Conservation (phyloP, 2,113 vertebrate genomes). For the Guaruba guarouba region DNA sequence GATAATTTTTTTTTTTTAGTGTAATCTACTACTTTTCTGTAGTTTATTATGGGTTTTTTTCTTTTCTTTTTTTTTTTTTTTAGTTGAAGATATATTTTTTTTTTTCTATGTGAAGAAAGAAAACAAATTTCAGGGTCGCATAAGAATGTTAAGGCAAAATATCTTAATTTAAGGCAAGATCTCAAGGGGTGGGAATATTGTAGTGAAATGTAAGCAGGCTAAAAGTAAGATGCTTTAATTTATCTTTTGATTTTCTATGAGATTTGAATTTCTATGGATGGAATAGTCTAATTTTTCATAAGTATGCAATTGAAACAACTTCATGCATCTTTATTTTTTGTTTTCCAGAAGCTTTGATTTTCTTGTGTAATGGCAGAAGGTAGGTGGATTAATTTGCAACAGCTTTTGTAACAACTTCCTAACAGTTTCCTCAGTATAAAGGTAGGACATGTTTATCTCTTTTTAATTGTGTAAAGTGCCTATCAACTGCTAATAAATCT, state of each 20-base stretch:
- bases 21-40: background rate
- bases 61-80: background rate
- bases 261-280: background rate
- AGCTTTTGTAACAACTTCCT: constrained; percentile 46
- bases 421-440: constrained; percentile 54
- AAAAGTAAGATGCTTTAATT: background rate
- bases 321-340: constrained; percentile 43
- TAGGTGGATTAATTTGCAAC: constrained; percentile 56
- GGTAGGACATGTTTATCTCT: constrained; percentile 47
- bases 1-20: background rate
- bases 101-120: background rate
- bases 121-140: background rate
- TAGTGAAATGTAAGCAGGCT: background rate
- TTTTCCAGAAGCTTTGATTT: constrained; percentile 44
- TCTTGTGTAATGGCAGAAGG: constrained; percentile 31
- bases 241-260: constrained; percentile 2
- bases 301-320: constrained; percentile 42
- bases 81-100: background rate
- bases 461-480: constrained; percentile 18
- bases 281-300: background rate
- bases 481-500: constrained; percentile 32
- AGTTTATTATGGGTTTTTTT: background rate
- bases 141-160: background rate
- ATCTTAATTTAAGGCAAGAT: background rate
- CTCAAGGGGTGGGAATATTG: background rate